phyloP scores from a whole-genome alignment of 2,113 vertebrate species.

The Rostratula benghalensis region DNA sequence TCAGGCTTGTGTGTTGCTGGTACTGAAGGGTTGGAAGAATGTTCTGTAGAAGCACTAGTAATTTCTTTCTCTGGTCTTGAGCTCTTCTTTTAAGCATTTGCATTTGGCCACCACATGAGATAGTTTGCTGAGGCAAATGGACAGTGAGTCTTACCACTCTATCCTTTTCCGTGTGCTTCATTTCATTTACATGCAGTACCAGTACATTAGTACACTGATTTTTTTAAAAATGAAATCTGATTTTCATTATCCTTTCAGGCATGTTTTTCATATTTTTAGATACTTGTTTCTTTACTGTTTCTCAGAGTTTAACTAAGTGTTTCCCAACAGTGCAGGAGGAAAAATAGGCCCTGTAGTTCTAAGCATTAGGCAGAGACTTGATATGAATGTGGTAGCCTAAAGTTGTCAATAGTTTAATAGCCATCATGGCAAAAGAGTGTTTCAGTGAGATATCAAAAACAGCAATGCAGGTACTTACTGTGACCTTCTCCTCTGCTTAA shows the following conservation, averaged over 20 bases:
- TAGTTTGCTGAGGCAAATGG: neutral
- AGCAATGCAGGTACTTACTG: neutral
- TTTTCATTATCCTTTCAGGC: neutral
- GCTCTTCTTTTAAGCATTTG: neutral
- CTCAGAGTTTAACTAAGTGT: neutral
- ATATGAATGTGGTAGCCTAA: fast-evolving
- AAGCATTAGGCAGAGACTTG: neutral
- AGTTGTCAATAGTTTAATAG: neutral
- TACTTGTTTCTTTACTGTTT: neutral
- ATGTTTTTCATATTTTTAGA: neutral
- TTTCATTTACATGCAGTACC: neutral
- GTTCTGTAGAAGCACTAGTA: neutral
- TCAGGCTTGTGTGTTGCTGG: neutral
- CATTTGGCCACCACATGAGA: neutral
- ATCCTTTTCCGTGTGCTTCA: neutral
- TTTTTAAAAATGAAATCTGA: neutral
- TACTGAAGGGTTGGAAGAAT: neutral
- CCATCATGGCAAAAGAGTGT: fast-evolving
- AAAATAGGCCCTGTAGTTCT: neutral
- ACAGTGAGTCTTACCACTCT: neutral
- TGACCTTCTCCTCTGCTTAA: neutral
- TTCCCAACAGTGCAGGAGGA: neutral
- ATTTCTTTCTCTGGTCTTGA: neutral
- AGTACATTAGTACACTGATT: neutral
- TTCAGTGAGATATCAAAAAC: neutral